These are phyloP conservation scores for Atta texana DNA, from an alignment of 1,140 invertebrate genomes.

Conservation along the genomic window DNA sequence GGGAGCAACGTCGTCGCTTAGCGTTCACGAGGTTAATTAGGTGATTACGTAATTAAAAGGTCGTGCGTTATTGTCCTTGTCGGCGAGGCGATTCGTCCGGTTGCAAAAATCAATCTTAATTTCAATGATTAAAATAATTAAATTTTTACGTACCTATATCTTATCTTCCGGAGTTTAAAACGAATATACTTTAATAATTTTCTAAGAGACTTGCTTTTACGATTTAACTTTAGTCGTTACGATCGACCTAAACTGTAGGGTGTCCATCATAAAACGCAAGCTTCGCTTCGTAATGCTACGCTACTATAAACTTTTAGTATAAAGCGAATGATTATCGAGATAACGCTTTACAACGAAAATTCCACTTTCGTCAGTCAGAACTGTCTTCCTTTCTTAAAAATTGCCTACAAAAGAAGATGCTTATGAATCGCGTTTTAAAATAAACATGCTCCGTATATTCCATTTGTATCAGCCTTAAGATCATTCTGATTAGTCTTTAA, in stretches of 20 bases:
- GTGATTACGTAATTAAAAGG: constrained; percentile 78
- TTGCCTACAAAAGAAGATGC: constrained; percentile 35
- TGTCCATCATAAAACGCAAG: constrained; percentile 44
- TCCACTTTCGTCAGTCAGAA: constrained; percentile 37
- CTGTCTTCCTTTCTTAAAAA: constrained; percentile 36
- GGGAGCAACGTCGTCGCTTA: constrained; percentile 73
- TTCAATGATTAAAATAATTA: neutral
- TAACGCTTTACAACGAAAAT: constrained; percentile 42
- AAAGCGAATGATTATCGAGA: neutral
- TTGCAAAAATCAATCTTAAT: neutral
- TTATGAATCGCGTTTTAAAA: constrained; percentile 28
- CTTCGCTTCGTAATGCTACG: constrained; percentile 19
- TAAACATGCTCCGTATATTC: neutral
- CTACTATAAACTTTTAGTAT: neutral
- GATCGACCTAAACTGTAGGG: neutral
- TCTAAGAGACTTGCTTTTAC: neutral
- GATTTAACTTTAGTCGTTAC: neutral
- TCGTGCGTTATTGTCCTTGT: constrained; percentile 71
- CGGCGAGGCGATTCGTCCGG: constrained; percentile 29
- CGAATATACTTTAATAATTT: neutral
- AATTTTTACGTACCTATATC: constrained; percentile 3
- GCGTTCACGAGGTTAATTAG: constrained; percentile 79
- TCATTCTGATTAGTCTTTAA: neutral
- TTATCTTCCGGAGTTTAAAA: neutral
- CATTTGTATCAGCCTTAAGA: neutral